Conservation (phyloP, 1,140 invertebrate species). For the Bicyclus anynana region DNA sequence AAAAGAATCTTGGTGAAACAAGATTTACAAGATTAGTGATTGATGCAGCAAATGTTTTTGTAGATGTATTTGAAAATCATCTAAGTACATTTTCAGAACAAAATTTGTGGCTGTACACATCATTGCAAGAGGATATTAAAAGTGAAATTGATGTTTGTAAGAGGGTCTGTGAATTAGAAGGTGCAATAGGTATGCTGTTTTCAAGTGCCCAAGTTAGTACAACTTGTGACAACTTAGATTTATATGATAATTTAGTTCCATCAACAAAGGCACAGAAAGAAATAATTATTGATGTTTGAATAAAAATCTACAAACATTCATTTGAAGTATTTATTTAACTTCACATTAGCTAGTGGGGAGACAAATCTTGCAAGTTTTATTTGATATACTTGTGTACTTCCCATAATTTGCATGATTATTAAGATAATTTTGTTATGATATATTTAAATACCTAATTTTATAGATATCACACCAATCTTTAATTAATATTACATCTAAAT, state of each 20-base stretch:
- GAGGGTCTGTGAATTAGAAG: slow-evolving; percentile 81
- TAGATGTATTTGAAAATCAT: slow-evolving; percentile 85
- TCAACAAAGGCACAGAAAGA: slow-evolving; percentile 80
- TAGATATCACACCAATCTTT: too few relatives aligned
- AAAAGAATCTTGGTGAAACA: slow-evolving; percentile 84
- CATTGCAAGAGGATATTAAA: slow-evolving; percentile 80
- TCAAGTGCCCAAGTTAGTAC: slow-evolving; percentile 73
- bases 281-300: slow-evolving; percentile 79
- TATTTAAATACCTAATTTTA: too few relatives aligned
- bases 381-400: too few relatives aligned
- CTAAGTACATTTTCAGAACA: slow-evolving; percentile 78
- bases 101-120: slow-evolving; percentile 79
- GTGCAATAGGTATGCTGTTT: slow-evolving; percentile 83
- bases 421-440: too few relatives aligned
- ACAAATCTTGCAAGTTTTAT: too few relatives aligned
- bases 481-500: too few relatives aligned
- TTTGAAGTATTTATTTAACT: too few relatives aligned
- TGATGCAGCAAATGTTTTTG: slow-evolving; percentile 84
- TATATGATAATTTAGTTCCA: slow-evolving; percentile 71
- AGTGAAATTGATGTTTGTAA: slow-evolving; percentile 83
- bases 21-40: slow-evolving; percentile 85
- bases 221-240: slow-evolving; percentile 45
- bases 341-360: too few relatives aligned
- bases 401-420: too few relatives aligned
- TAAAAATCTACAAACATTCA: too few relatives aligned